phyloP scores from a whole-genome alignment of 2,113 vertebrate species.

The Laticauda colubrina region DNA sequence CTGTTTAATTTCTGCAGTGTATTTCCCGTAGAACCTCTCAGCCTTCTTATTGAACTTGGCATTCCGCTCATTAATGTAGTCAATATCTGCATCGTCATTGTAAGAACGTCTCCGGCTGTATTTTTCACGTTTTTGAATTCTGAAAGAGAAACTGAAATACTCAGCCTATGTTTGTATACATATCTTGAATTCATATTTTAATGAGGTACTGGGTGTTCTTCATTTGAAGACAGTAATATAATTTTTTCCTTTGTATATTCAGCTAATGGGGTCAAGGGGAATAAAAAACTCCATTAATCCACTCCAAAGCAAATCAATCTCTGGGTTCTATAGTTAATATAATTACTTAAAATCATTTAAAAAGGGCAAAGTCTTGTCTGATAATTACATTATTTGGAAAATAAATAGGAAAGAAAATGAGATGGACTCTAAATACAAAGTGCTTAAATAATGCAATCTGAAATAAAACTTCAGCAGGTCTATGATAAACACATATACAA shows the following conservation, averaged over 20 bases:
- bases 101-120: constrained; percentile 92
- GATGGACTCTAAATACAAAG: background rate
- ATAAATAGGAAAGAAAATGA: background rate
- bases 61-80: constrained; percentile 97
- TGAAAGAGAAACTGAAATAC: constrained; percentile 33
- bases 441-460: background rate
- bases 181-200: background rate
- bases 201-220: background rate
- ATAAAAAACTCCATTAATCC: background rate
- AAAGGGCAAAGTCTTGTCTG: background rate
- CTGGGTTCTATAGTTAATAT: background rate
- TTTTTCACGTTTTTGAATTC: constrained; percentile 92
- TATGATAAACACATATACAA: background rate
- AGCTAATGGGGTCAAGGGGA: background rate
- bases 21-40: constrained; percentile 96
- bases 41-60: constrained; percentile 99
- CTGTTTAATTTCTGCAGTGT: constrained; percentile 96
- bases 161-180: no score
- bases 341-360: background rate
- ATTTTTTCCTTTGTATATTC: background rate
- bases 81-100: constrained; percentile 92
- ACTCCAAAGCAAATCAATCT: background rate
- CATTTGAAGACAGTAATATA: background rate
- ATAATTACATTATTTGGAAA: background rate
- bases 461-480: background rate